phyloP scores from a whole-genome alignment of 1,140 invertebrate genomes.

The Leptinotarsa lineolata region DNA sequence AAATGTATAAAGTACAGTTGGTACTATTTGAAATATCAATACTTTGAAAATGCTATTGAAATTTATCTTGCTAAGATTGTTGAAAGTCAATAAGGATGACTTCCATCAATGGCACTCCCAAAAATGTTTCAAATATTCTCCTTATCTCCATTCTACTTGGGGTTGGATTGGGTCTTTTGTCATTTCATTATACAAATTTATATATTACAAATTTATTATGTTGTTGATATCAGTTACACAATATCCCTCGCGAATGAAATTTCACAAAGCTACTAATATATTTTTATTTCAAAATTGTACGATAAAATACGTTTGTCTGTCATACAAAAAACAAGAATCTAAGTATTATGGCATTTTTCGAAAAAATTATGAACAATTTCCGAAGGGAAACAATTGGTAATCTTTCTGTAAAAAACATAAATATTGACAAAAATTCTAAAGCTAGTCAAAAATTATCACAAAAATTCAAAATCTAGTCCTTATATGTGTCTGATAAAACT shows the following conservation, averaged over 20 bases:
- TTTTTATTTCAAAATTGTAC: slow-evolving; percentile 40
- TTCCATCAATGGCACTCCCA: no score
- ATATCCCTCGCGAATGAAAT: slow-evolving; percentile 55
- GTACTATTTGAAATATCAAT: no score
- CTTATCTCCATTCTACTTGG: no score
- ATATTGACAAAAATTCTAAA: slow-evolving; percentile 34
- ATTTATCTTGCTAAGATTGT: no score
- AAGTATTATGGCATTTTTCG: slow-evolving; percentile 42
- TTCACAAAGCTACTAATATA: slow-evolving; percentile 54
- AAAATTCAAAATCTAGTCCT: slow-evolving; percentile 32
- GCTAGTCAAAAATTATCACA: slow-evolving; percentile 39
- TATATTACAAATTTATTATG: slow-evolving; percentile 59
- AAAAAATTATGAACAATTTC: slow-evolving; percentile 5
- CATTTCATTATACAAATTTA: no score
- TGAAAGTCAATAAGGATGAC: no score
- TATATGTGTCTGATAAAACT: slow-evolving; percentile 37
- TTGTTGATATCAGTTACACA: slow-evolving; percentile 54
- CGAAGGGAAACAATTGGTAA: slow-evolving; percentile 6
- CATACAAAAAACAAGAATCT: slow-evolving; percentile 40
- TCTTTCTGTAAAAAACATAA: slow-evolving; percentile 23
- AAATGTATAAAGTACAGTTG: no score
- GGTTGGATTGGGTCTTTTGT: no score
- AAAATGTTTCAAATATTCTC: no score
- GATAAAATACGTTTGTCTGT: slow-evolving; percentile 39
- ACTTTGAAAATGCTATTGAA: no score